phyloP scores from a whole-genome alignment of 2,113 vertebrate genomes.

The Sialia sialis region DNA sequence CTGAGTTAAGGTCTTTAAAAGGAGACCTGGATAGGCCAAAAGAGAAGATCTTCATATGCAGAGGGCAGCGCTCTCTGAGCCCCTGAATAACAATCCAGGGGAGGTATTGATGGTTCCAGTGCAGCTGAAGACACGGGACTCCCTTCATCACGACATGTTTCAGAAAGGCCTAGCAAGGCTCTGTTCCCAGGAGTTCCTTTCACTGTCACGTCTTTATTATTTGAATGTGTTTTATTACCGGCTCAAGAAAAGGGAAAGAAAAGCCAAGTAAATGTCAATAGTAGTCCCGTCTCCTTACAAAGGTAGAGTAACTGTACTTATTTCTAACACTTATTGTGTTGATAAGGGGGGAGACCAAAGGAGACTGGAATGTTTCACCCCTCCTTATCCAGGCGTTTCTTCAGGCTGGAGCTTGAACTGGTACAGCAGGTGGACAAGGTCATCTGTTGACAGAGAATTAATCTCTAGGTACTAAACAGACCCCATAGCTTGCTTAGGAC shows the following conservation, averaged over 20 bases:
- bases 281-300: not conserved
- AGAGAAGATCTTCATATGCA: not conserved
- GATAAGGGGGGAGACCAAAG: not conserved
- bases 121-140: accelerated
- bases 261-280: not conserved
- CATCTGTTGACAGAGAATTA: not conserved
- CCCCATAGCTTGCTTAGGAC: not conserved
- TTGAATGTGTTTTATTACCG: not conserved
- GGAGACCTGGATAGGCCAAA: not conserved
- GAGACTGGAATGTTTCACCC: not conserved
- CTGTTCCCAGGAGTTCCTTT: not conserved
- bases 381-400: not conserved
- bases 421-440: not conserved
- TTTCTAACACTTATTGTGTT: not conserved
- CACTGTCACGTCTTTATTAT: not conserved
- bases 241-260: not conserved
- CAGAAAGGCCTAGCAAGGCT: not conserved
- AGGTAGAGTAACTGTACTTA: not conserved
- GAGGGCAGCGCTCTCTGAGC: not conserved
- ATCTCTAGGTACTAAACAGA: not conserved
- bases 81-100: not conserved
- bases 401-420: not conserved
- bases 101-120: not conserved
- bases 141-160: not conserved
- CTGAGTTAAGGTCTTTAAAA: conserved; percentile 17